A percentile compares a stretch with the other conserved stretches of the same genome.
These are phyloP conservation scores for Polymixis flavicincta DNA, from an alignment of 2,888 invertebrate species.

Conservation along the genomic window DNA sequence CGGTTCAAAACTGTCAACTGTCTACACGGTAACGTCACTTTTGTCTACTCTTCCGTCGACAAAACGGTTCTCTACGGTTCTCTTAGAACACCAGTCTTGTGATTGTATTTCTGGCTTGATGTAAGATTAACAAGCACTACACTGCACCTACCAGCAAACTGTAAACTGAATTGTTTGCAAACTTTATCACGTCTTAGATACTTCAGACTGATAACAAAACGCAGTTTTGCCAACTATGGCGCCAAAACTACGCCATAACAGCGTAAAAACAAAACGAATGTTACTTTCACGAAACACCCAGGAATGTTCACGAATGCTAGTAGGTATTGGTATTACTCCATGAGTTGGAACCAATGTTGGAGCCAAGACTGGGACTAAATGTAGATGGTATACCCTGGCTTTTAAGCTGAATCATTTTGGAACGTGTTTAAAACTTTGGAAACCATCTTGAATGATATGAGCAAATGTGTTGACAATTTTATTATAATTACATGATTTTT, in stretches of 20 bases:
- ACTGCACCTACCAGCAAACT: too few relatives aligned
- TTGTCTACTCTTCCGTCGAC: too few relatives aligned
- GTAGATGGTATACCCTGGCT: constrained; percentile 38
- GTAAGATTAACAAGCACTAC: too few relatives aligned
- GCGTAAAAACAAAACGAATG: constrained; percentile 70
- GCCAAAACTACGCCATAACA: constrained; percentile 34
- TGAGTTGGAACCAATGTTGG: constrained; percentile 37
- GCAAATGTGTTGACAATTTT: constrained; percentile 9
- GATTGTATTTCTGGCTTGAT: too few relatives aligned
- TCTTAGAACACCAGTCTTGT: too few relatives aligned
- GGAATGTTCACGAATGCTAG: constrained; percentile 77
- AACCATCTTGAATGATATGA: constrained; percentile 21
- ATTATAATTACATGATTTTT: background rate
- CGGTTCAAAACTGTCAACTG: too few relatives aligned
- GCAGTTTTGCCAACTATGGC: constrained; percentile 22
- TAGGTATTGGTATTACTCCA: constrained; percentile 45
- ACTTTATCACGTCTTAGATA: too few relatives aligned
- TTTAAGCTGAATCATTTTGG: constrained; percentile 47
- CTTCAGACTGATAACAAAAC: constrained; percentile 13
- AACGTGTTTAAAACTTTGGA: constrained; percentile 33
- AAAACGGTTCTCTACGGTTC: too few relatives aligned
- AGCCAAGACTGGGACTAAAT: constrained; percentile 22
- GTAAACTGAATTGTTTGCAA: too few relatives aligned
- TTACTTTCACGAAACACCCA: constrained; percentile 71
- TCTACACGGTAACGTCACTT: too few relatives aligned